These are phyloP conservation scores for Disparrhopalites patrizii DNA, from an alignment of 2,888 invertebrate species.

Conservation along the genomic window DNA sequence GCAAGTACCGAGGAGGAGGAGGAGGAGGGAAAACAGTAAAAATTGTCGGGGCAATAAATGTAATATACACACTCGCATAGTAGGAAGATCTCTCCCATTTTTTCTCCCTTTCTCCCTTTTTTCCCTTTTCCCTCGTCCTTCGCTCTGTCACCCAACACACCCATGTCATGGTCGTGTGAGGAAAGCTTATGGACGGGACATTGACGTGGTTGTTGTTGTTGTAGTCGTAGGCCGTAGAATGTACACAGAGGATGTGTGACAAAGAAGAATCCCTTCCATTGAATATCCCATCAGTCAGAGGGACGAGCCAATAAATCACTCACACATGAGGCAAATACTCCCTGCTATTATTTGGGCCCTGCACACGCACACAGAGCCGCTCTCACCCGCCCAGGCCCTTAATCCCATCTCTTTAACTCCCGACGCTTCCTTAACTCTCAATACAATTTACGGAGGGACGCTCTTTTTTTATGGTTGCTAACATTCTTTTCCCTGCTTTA, in stretches of 20 bases:
- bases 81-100: not conserved
- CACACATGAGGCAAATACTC: slow-evolving; percentile 8
- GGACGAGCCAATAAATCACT: slow-evolving; percentile 19
- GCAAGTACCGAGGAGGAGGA: too few relatives aligned
- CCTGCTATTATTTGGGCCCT: too few relatives aligned
- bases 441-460: not conserved
- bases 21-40: too few relatives aligned
- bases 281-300: slow-evolving; percentile 27
- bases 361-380: too few relatives aligned
- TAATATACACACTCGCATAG: not conserved
- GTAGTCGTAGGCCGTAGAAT: not conserved
- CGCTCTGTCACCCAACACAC: too few relatives aligned
- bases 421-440: slow-evolving; percentile 3
- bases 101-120: not conserved
- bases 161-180: not conserved
- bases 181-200: too few relatives aligned
- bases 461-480: not conserved
- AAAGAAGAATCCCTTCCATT: slow-evolving; percentile 27
- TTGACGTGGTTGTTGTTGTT: not conserved
- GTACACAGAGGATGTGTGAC: slow-evolving; percentile 8
- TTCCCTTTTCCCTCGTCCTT: not conserved
- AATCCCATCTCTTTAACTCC: slow-evolving; percentile 1
- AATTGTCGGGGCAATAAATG: slow-evolving; percentile 5
- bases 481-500: not conserved
- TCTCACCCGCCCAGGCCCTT: too few relatives aligned